Percentiles rank a stretch among this genome's conserved stretches.
These are phyloP conservation scores for Cossypha dichroa DNA, from an alignment of 2,797 vertebrate genomes.

Conservation along the genomic window DNA sequence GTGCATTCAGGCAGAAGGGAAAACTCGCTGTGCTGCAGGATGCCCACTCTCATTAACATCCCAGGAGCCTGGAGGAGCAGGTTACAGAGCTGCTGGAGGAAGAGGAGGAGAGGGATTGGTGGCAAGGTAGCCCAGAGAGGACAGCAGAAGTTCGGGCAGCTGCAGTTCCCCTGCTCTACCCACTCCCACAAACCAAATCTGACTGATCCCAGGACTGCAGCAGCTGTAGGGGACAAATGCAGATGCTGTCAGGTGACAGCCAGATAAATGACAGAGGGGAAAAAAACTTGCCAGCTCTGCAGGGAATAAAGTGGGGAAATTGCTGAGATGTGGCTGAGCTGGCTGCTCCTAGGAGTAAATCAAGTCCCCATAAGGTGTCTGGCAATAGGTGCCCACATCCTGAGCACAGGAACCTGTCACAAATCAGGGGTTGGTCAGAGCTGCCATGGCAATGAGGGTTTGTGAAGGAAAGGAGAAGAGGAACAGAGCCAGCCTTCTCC, in stretches of 20 bases:
- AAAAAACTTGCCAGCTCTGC: not conserved
- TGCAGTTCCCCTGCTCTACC: not conserved
- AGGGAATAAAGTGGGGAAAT: not conserved
- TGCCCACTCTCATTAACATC: not conserved
- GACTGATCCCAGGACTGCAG: not conserved
- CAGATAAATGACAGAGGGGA: not conserved
- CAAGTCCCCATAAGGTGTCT: not conserved
- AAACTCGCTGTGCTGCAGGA: not conserved
- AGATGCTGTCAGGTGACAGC: not conserved
- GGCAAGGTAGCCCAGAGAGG: not conserved
- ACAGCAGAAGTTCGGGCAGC: not conserved
- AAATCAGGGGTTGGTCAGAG: not conserved
- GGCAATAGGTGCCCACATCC: not conserved
- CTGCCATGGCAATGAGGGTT: accelerated
- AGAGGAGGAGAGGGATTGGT: not conserved
- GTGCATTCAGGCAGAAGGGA: constrained; percentile 1
- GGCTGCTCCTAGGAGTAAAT: constrained; percentile 19
- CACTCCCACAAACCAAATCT: not conserved
- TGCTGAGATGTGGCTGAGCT: not conserved
- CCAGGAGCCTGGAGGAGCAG: not conserved
- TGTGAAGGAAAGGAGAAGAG: not conserved
- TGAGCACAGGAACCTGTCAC: not conserved
- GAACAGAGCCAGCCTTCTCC: not conserved
- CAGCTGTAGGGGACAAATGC: not conserved
- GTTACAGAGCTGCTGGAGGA: not conserved